These are phyloP conservation scores for Brachynemurus nebulosus DNA, from an alignment of 2,888 invertebrate genomes.

Conservation along the genomic window DNA sequence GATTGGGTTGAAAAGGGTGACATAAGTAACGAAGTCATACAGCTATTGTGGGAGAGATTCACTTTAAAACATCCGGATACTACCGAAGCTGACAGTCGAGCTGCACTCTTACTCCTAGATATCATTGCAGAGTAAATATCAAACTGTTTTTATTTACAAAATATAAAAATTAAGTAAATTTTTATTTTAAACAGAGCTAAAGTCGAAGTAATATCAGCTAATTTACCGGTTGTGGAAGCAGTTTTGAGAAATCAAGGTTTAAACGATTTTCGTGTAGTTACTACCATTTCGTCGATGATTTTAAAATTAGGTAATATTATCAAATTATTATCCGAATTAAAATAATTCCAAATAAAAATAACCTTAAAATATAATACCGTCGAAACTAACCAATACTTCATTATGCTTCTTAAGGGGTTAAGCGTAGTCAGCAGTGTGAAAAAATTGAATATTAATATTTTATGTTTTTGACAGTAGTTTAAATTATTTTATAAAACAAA, in stretches of 20 bases:
- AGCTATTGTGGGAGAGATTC: slow-evolving; percentile 78
- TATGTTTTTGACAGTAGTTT: too few relatives aligned
- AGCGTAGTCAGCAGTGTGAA: too few relatives aligned
- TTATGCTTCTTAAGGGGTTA: too few relatives aligned
- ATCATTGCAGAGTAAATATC: slow-evolving; percentile 49
- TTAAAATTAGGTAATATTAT: slow-evolving; percentile 30
- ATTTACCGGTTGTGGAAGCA: slow-evolving; percentile 57
- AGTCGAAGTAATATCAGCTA: slow-evolving; percentile 45
- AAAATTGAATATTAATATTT: too few relatives aligned
- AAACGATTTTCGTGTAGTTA: slow-evolving; percentile 38
- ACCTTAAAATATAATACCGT: too few relatives aligned
- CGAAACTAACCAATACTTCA: too few relatives aligned
- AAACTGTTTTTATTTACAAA: background rate
- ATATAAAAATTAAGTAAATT: slow-evolving; percentile 3
- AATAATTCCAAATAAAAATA: slow-evolving; percentile 9
- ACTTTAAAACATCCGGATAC: slow-evolving; percentile 56
- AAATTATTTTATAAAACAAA: too few relatives aligned
- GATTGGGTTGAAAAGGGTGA: slow-evolving; percentile 45
- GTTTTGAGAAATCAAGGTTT: slow-evolving; percentile 43
- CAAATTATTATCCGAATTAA: slow-evolving; percentile 23
- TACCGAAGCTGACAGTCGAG: slow-evolving; percentile 53
- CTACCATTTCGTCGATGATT: slow-evolving; percentile 43
- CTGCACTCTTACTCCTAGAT: slow-evolving; percentile 60
- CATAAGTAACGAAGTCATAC: slow-evolving; percentile 38
- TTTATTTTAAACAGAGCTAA: slow-evolving; percentile 37